These are phyloP conservation scores for Drosophila pseudoananassae DNA, from an alignment of 1,140 invertebrate species.

Conservation along the genomic window DNA sequence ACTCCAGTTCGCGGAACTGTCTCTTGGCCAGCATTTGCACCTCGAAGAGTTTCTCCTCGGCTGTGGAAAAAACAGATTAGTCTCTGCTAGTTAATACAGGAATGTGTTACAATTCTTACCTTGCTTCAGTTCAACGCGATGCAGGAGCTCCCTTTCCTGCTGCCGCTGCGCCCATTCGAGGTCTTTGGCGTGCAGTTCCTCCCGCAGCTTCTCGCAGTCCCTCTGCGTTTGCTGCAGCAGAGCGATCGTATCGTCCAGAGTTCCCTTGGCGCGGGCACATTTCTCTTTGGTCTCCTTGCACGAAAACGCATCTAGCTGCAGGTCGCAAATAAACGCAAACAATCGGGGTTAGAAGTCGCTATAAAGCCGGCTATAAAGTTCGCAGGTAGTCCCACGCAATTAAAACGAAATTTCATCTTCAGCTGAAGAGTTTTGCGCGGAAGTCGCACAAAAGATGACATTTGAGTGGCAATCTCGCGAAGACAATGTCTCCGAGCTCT, in stretches of 20 bases:
- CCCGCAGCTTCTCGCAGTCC: slow-evolving; percentile 85
- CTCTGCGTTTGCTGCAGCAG: slow-evolving; percentile 85
- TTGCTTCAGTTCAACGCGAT: slow-evolving; percentile 72
- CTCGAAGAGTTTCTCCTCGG: slow-evolving; percentile 67
- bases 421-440: slow-evolving; percentile 40
- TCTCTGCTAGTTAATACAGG: not conserved
- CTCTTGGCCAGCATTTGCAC: slow-evolving; percentile 70
- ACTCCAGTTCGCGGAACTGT: slow-evolving; percentile 60
- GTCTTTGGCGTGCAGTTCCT: slow-evolving; percentile 85
- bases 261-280: slow-evolving; percentile 79
- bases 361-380: slow-evolving; percentile 19
- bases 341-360: slow-evolving; percentile 25
- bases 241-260: slow-evolving; percentile 84
- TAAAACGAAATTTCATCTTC: slow-evolving; percentile 43
- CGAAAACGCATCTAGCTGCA: slow-evolving; percentile 87
- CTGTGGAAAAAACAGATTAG: slow-evolving; percentile 20
- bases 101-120: slow-evolving; percentile 34
- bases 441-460: slow-evolving; percentile 29
- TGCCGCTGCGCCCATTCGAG: slow-evolving; percentile 64
- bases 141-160: slow-evolving; percentile 60
- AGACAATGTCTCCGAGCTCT: slow-evolving; percentile 25
- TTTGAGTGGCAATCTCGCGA: slow-evolving; percentile 9
- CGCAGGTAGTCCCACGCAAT: slow-evolving; percentile 15
- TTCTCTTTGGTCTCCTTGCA: slow-evolving; percentile 85
- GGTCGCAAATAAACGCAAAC: slow-evolving; percentile 31